Evolutionary conservation across 1,140 invertebrate genomes (phyloP), one percentile per base, ranked within the genome.

Genomic region (Lerema accius): DNA sequence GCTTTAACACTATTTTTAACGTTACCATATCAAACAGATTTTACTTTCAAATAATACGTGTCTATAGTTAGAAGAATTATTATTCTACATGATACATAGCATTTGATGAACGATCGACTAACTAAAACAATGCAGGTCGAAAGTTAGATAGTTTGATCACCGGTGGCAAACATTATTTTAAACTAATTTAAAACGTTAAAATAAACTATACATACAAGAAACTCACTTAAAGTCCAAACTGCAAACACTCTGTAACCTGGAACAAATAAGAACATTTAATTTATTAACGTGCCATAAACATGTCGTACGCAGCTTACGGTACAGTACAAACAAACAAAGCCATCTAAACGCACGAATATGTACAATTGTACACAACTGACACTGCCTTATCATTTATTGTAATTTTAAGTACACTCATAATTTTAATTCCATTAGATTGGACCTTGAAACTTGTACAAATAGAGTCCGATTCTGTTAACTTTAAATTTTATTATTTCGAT

Each of bases 261-360:
- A 81, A 81, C 78, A 79, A 79, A 74, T 50, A 69, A 71, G 45
- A 65, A 63, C 53, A 65, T 67, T 67, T n/a, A n/a, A 66, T 64
- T 66, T 72, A 66, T 45, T 59, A 66, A 63, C 46, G 60, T 53
- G 66, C 59, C 45, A 67, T 69, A 73, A 69, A 64, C 53, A 70
- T 60, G 61, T 64, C 55, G 49, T 26, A 39, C 23, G 37, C 48
- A 70, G 53, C 37, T 46, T 65, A n/a, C 42, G 40, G 32, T 17
- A n/a, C n/a, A n/a, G n/a, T n/a, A n/a, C n/a, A n/a, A 72, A 66
- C 58, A 65, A 67, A 50, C 55, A 40, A 43, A 56, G 19, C 42
- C 15, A 19, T 13, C 53, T 16, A 56, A 45, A 7, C 28, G 23
- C 61, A 43, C 48, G 5, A 23, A 2, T 23, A 23, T 23, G n/a